Percentiles rank a stretch among this genome's conserved stretches.
phyloP scores from a whole-genome alignment of 2,113 vertebrate species.

The Chaetodon auriga region DNA sequence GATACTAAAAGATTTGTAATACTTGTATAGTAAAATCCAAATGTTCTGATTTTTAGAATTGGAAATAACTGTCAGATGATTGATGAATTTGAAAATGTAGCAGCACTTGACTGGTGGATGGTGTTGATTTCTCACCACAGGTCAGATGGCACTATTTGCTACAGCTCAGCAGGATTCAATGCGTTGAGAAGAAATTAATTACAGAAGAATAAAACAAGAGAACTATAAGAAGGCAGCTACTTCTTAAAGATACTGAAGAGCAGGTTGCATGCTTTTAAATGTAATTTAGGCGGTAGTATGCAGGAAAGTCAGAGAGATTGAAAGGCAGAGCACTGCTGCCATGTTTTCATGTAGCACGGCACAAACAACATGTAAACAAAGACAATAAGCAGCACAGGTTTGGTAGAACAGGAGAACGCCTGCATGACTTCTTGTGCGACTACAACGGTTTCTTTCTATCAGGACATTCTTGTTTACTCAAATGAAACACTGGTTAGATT shows the following conservation, averaged over 20 bases:
- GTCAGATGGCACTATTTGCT: not conserved
- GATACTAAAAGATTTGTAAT: not conserved
- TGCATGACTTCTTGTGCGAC: not conserved
- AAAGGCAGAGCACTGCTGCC: not conserved
- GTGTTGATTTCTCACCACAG: not conserved
- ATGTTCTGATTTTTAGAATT: not conserved
- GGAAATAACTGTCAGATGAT: not conserved
- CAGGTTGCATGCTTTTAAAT: not conserved
- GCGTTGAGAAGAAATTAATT: not conserved
- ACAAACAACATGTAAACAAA: slow-evolving; percentile 6
- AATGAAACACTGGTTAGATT: not conserved
- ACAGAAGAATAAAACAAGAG: not conserved
- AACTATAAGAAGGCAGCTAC: not conserved
- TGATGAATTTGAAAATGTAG: not conserved
- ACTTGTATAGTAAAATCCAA: not conserved
- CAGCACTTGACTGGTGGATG: slow-evolving; percentile 9
- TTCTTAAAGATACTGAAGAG: no score
- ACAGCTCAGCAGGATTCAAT: slow-evolving; percentile 19
- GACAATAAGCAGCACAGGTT: slow-evolving; percentile 10
- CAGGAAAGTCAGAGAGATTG: slow-evolving; percentile 13
- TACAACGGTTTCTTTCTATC: not conserved
- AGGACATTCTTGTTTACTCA: slow-evolving; percentile 12
- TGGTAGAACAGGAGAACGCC: slow-evolving; percentile 44
- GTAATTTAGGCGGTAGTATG: not conserved
- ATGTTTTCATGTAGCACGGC: not conserved